phyloP scores from a whole-genome alignment of 2,797 vertebrate genomes.

The Pempheris klunzingeri region DNA sequence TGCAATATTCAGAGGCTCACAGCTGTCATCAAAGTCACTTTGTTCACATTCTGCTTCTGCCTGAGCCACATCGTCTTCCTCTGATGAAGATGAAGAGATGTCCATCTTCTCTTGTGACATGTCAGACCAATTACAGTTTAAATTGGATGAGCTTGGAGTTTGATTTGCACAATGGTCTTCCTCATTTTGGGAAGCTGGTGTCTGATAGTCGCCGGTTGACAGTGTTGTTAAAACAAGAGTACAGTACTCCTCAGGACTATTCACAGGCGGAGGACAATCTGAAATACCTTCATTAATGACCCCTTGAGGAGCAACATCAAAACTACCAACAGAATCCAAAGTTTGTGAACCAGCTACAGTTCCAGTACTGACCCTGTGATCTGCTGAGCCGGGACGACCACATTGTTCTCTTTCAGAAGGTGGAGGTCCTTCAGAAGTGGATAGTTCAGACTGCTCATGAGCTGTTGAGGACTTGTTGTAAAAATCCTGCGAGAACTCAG shows the following conservation, averaged over 20 bases:
- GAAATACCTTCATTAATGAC: conserved; percentile 39
- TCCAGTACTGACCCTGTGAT: neutral
- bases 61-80: conserved; percentile 54
- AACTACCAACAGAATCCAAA: conserved; percentile 10
- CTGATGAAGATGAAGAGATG: conserved; percentile 47
- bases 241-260: conserved; percentile 73
- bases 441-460: conserved; percentile 31
- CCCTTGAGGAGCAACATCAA: conserved; percentile 56
- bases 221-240: conserved; percentile 79
- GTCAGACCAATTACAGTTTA: conserved; percentile 16
- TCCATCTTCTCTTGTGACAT: conserved; percentile 31
- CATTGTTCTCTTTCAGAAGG: conserved; percentile 1
- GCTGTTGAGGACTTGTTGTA: conserved; percentile 56
- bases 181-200: conserved; percentile 15
- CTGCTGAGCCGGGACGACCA: neutral
- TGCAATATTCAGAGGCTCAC: conserved; percentile 8
- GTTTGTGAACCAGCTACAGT: conserved; percentile 13
- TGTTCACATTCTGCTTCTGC: conserved; percentile 56
- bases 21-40: conserved; percentile 54
- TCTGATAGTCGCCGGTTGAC: conserved; percentile 62
- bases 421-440: conserved; percentile 8
- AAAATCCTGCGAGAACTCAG: conserved; percentile 71
- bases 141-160: conserved; percentile 11
- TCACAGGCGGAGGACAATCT: conserved; percentile 28
- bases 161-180: conserved; percentile 34